Base-by-base conservation (phyloP, 92 coral and sea anemone species). In the Epizoanthus scotinus region DNA sequence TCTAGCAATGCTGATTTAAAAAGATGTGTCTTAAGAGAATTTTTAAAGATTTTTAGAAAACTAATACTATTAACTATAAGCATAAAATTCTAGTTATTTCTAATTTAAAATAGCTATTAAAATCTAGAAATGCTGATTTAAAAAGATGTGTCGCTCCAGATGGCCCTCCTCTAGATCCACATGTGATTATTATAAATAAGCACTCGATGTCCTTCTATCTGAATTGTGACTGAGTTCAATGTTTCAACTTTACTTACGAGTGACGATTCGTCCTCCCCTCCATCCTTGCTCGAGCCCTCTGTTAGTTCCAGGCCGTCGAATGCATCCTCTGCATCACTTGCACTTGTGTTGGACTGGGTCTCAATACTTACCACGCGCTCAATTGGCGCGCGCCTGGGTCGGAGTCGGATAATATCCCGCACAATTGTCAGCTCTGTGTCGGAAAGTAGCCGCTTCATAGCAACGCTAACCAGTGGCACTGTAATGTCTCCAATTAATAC, bases 391-490 rank as follows among this genome's bases (percentile, higher is more conserved):
- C 93, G 93, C 83, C 90, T 90, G 54, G 90, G 90, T 66, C 81
- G 87, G 38, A 93, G 78, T 70, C 89, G 87, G 20, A 93, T 93
- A 34, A 93, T 89, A 63, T 93, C 97, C 22, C 97, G 90, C 18
- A 93, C 87, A 55, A 93, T 90, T 18, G 92, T 93, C 21, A 93
- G 86, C 89, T 95, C 99, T 21, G 94, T 93, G 83, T 95, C 99
- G 4, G 98, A 84, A 75, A 95, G 84, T 19, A 95, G 71, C 22
- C 94, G 89, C 62, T 89, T 91, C 95, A 93, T 91, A 13, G 97
- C 95, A n/a, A 95, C 90, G 66, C 94, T 94, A 58, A 89, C 96
- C 47, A 95, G 83, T 22, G 93, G 97, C 20, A 94, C 94, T 19
- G 93, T 88, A 22, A 87, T 94, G 77, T 83, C 88, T n/a, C 99